Conservation (phyloP, 2,797 vertebrate genomes). For the Falco novaeseelandiae region DNA sequence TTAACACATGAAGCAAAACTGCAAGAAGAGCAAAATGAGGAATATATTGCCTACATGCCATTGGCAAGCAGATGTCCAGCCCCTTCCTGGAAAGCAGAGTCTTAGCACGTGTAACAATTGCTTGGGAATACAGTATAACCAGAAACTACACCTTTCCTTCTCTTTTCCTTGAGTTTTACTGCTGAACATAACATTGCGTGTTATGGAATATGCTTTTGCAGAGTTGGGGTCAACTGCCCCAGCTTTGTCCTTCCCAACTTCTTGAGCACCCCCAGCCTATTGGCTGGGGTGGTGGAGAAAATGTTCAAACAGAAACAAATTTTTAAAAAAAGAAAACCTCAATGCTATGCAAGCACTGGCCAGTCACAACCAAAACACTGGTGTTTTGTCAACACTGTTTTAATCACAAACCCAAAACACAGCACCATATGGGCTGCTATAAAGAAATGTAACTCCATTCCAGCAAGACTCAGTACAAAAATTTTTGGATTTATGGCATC, state of each 20-base stretch:
- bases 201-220: not conserved
- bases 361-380: not conserved
- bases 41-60: not conserved
- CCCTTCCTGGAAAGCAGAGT: not conserved
- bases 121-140: not conserved
- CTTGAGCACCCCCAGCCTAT: accelerated
- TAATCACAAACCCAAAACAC: not conserved
- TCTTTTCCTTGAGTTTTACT: not conserved
- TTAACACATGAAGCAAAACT: not conserved
- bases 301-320: not conserved
- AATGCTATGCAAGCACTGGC: not conserved
- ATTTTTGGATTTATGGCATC: not conserved
- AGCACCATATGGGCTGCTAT: not conserved
- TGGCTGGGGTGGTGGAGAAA: not conserved
- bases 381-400: not conserved
- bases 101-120: accelerated
- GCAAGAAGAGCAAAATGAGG: not conserved
- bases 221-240: not conserved
- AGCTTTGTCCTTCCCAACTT: not conserved
- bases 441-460: not conserved
- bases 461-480: not conserved
- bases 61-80: not conserved
- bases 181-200: accelerated
- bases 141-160: accelerated
- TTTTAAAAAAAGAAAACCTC: not conserved